phyloP scores from a whole-genome alignment of 1,140 invertebrate species.

The Hesperophylax magnus region DNA sequence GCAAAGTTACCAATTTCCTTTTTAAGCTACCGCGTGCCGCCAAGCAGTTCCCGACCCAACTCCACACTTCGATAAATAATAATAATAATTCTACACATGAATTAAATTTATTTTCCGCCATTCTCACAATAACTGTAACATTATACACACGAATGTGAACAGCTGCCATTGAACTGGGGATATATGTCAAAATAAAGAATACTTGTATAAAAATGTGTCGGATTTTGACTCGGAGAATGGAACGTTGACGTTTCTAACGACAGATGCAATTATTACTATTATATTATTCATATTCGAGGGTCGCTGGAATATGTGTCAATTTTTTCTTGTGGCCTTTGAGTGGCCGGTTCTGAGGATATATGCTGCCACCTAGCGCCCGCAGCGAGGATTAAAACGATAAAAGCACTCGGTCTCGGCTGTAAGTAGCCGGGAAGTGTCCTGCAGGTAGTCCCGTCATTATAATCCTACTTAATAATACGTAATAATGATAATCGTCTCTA shows the following conservation, averaged over 20 bases:
- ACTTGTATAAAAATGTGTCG: too few relatives aligned
- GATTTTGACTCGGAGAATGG: neutral
- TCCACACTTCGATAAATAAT: neutral
- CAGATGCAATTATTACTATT: conserved; percentile 13
- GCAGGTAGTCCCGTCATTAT: conserved; percentile 54
- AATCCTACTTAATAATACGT: conserved; percentile 58
- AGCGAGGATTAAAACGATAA: conserved; percentile 10
- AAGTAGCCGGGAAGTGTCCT: conserved; percentile 46
- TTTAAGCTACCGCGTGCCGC: too few relatives aligned
- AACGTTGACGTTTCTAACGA: conserved; percentile 26
- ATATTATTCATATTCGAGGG: neutral
- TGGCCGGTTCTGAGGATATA: neutral
- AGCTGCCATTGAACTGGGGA: conserved; percentile 11
- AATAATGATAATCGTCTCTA: conserved; percentile 56
- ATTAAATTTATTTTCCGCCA: neutral
- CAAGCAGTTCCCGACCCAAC: too few relatives aligned
- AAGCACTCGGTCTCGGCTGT: neutral
- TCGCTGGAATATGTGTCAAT: neutral
- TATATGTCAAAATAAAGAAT: conserved; percentile 28
- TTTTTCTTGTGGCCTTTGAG: neutral
- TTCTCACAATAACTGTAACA: too few relatives aligned
- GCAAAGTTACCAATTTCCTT: too few relatives aligned
- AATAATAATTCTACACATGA: conserved; percentile 3
- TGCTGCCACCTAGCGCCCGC: neutral
- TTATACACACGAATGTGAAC: neutral